Conservation (phyloP, 2,113 vertebrate species). For the Cynopterus brachyotis region DNA sequence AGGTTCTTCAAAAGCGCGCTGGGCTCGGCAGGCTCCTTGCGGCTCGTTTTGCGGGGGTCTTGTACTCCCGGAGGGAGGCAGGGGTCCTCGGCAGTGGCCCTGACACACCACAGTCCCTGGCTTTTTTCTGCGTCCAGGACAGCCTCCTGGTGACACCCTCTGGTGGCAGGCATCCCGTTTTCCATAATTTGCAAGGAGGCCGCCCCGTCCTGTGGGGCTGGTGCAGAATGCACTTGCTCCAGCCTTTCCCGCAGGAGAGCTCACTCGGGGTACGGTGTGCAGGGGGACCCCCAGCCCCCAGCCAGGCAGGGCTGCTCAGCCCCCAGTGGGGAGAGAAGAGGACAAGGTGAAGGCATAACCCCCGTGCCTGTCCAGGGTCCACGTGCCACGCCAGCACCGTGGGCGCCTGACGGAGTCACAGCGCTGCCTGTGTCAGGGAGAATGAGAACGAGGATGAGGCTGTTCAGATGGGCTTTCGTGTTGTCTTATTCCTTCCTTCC, state of each 20-base stretch:
- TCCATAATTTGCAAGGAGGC: not conserved
- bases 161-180: fast-evolving
- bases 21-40: not conserved
- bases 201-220: not conserved
- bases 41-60: not conserved
- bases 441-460: too few relatives aligned
- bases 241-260: not conserved
- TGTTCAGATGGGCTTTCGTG: not conserved
- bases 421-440: fast-evolving
- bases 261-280: fast-evolving
- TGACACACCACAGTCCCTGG: fast-evolving
- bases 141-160: not conserved
- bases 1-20: not conserved
- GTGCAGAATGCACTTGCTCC: not conserved
- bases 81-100: not conserved
- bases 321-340: not conserved
- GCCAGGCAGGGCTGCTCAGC: not conserved
- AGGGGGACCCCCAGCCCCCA: not conserved
- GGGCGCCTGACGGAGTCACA: not conserved
- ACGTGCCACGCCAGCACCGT: not conserved
- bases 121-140: not conserved
- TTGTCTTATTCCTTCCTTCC: not conserved
- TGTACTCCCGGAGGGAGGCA: not conserved
- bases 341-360: fast-evolving
- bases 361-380: fast-evolving